A percentile compares a stretch with the other conserved stretches of the same genome.
Evolutionary conservation across 1,140 invertebrate species (phyloP).

Genomic region (Tetramorium alpestre): DNA sequence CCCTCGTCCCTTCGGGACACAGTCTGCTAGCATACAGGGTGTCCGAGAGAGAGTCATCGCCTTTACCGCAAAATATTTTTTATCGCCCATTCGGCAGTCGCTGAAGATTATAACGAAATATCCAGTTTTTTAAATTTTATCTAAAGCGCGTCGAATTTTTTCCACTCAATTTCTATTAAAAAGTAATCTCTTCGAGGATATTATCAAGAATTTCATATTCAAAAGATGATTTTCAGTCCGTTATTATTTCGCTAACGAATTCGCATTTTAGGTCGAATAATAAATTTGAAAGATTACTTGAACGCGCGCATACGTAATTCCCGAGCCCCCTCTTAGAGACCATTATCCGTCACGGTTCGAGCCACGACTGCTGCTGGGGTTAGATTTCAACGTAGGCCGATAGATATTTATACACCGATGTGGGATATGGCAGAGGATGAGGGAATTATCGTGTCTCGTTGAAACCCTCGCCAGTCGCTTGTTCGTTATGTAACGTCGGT

Average conservation of each 20-base stretch:
- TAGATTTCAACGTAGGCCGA: constrained; percentile 66
- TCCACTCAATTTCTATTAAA: not conserved
- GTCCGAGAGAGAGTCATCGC: constrained; percentile 5
- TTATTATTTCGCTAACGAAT: not conserved
- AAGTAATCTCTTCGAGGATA: not conserved
- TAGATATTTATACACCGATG: constrained; percentile 69
- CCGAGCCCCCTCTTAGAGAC: not conserved
- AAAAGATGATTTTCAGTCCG: not conserved
- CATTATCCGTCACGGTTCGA: constrained; percentile 24
- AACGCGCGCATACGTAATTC: constrained; percentile 23
- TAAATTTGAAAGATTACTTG: constrained; percentile 1
- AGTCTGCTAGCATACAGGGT: not conserved
- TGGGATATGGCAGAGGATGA: constrained; percentile 46
- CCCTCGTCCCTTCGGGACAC: constrained; percentile 15
- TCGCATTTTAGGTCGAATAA: not conserved
- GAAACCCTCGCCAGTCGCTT: constrained; percentile 67
- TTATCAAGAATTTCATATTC: not conserved
- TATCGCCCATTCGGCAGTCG: not conserved
- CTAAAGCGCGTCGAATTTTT: not conserved
- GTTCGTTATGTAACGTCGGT: constrained; percentile 64
- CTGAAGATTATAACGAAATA: not conserved
- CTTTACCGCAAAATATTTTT: constrained; percentile 35
- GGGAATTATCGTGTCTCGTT: constrained; percentile 70
- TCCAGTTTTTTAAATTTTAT: constrained; percentile 1
- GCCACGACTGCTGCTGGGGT: constrained; percentile 46